Evolutionary conservation across 2,113 vertebrate species (phyloP).

Genomic region (Sigmodon hispidus): DNA sequence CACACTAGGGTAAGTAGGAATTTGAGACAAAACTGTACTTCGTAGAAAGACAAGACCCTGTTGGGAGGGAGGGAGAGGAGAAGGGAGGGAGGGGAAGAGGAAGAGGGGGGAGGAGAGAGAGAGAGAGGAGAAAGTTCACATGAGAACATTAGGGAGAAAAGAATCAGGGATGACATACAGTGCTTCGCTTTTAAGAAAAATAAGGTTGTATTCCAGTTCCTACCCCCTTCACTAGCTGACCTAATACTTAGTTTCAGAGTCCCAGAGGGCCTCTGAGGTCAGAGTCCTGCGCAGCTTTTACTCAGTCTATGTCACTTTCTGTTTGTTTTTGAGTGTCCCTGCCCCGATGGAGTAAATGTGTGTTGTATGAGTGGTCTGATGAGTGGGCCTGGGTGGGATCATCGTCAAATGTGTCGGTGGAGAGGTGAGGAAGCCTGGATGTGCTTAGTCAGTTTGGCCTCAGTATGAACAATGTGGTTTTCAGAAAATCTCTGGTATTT

Average conservation of each 20-base stretch:
- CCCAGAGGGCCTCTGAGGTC: constrained; percentile 84
- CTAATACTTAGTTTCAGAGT: constrained; percentile 86
- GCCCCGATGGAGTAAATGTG: background rate
- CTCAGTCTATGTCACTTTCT: constrained; percentile 23
- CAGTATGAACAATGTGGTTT: background rate
- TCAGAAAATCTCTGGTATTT: background rate
- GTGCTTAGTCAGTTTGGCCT: constrained; percentile 30
- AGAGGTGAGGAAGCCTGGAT: background rate
- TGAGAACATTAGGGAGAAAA: constrained; percentile 17
- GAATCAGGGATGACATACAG: background rate
- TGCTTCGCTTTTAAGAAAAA: constrained; percentile 84
- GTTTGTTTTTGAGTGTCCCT: constrained; percentile 8
- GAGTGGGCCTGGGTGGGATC: background rate
- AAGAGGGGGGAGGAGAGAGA: too few relatives aligned
- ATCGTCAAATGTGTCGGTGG: background rate
- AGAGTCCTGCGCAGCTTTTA: constrained; percentile 72
- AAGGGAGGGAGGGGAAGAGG: too few relatives aligned
- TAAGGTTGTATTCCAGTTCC: background rate
- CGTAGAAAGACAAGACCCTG: background rate
- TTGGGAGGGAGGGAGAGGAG: background rate
- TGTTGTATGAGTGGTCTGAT: background rate
- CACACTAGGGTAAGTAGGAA: background rate
- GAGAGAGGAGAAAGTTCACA: background rate
- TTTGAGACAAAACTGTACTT: background rate
- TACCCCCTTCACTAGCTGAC: constrained; percentile 82